Base-by-base conservation (phyloP, 2,888 invertebrate species). In the Cheilosia vernalis region DNA sequence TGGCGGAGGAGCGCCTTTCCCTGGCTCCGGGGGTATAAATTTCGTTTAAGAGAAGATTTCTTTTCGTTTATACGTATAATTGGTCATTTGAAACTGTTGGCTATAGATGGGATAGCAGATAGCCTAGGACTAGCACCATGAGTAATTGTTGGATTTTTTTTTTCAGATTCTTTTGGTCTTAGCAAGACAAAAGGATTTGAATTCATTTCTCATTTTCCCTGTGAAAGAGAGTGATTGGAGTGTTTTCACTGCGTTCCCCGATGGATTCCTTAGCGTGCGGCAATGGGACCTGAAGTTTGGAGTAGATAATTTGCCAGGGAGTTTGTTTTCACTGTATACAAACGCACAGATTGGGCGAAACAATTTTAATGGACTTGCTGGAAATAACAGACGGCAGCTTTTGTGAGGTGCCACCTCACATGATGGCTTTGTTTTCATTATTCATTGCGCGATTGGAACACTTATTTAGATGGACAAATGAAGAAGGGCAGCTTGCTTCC, bases 31-130 rank as follows among this genome's bases (percentile, higher is more conserved):
- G 85, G 85, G 76, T 72, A 72, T 85, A 72, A 76, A 72, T 85
- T 85, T 72, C 76, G 70, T 81, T 81, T 85, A 67, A 55, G 70
- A 72, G 70, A 56, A 72, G 76, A 85, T 85, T 76, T 85, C 76
- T 67, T 85, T 80, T 61, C 81, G 73, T 76, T 85, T 81, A 70
- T 15, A 66, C 76, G 85, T 72, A 81, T 85, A 85, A 85, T 85
- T 85, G 85, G 85, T 85, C 81, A 85, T 81, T 85, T 85, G 76
- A 85, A 85, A 81, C 85, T 81, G 72, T 81, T 72, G 70, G 53
- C 63, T 56, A 76, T 53, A 61, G 72, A 76, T 77, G 44, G 73
- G 58, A 79, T 74, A 55, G 61, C 27, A 51, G 13, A 37, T 49
- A 63, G 63, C 69, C 10, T 1, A 66, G 61, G 55, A 61, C 60